Conservation (phyloP, 2,113 vertebrate species). For the Labeo rohita region DNA sequence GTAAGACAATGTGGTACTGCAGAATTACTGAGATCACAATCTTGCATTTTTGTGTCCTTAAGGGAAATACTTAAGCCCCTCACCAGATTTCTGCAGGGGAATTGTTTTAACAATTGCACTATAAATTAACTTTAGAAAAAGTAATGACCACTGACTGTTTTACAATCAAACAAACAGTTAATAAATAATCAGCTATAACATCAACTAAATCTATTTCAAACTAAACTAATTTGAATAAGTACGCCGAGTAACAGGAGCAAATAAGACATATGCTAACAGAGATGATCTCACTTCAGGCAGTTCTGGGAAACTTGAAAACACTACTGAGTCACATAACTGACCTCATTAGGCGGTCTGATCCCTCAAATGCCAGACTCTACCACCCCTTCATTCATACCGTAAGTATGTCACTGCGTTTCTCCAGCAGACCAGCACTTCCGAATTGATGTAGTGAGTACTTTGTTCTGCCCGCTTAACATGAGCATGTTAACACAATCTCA, state of each 20-base stretch:
- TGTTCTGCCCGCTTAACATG: neutral
- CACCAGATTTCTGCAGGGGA: neutral
- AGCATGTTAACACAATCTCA: neutral
- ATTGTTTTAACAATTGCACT: neutral
- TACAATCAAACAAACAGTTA: too few species aligned
- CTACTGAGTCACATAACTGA: conserved; percentile 39
- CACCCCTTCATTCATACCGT: conserved; percentile 4
- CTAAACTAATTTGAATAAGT: neutral
- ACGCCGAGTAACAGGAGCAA: neutral
- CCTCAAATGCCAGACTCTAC: conserved; percentile 18
- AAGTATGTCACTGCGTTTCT: conserved; percentile 22
- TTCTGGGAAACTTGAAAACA: conserved; percentile 25
- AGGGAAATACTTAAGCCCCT: neutral
- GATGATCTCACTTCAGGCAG: neutral
- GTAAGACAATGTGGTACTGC: neutral
- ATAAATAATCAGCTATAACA: neutral
- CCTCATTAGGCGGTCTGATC: conserved; percentile 36
- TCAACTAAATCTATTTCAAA: neutral
- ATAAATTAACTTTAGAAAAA: neutral
- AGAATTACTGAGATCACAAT: neutral
- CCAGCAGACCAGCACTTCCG: conserved; percentile 17
- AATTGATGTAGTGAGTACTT: neutral
- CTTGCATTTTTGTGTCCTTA: neutral
- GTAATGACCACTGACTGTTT: neutral
- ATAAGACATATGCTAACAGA: neutral